Conservation (phyloP, 2,888 invertebrate species). For the Hedya salicella region DNA sequence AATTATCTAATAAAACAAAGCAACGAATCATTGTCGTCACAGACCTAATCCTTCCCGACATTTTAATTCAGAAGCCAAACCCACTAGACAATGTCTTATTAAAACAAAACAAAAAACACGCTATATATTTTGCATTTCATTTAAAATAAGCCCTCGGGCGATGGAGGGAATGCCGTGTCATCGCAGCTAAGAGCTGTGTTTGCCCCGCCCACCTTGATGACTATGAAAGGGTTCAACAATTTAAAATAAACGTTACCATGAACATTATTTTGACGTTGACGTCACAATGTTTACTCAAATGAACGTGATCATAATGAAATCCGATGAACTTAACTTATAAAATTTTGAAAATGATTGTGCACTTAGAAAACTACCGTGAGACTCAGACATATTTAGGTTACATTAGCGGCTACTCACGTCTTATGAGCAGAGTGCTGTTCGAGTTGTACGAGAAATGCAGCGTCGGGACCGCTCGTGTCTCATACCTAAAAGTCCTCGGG, state of each 20-base stretch:
- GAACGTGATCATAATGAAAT: slow-evolving; percentile 21
- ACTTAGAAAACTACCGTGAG: neutral
- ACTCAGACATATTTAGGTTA: no score
- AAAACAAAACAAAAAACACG: slow-evolving; percentile 27
- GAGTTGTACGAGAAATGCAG: no score
- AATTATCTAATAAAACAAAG: neutral
- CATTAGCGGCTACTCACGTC: no score
- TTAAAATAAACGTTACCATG: slow-evolving; percentile 50
- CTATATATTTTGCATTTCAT: slow-evolving; percentile 37
- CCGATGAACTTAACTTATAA: slow-evolving; percentile 17
- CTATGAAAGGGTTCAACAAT: slow-evolving; percentile 70
- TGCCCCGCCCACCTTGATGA: slow-evolving; percentile 72
- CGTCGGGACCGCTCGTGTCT: no score
- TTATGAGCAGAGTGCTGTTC: no score
- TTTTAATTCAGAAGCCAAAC: slow-evolving; percentile 26
- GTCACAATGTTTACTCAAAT: slow-evolving; percentile 36
- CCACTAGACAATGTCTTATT: slow-evolving; percentile 22
- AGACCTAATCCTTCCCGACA: slow-evolving; percentile 3
- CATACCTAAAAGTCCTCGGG: no score
- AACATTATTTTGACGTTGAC: slow-evolving; percentile 26
- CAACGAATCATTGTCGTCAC: slow-evolving; percentile 3
- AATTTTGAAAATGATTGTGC: slow-evolving; percentile 17
- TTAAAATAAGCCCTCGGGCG: slow-evolving; percentile 44
- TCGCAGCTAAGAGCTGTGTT: slow-evolving; percentile 78
- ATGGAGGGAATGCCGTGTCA: slow-evolving; percentile 64